Conservation (phyloP, 23 tunicate genomes). For the Trididemnum nubilum region DNA sequence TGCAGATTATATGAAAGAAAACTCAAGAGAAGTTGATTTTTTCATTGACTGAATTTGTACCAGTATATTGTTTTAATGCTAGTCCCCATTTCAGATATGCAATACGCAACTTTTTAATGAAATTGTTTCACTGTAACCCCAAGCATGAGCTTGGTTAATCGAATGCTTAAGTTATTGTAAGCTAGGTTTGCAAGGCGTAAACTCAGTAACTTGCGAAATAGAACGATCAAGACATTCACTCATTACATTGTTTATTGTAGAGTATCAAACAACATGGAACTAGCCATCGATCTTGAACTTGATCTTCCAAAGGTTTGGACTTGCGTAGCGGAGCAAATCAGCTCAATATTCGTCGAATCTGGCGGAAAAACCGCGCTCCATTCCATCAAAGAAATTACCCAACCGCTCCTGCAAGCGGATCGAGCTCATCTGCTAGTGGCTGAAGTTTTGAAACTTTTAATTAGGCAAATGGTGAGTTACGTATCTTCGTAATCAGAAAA, state of each 20-base stretch:
- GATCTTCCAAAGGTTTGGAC: slow-evolving; percentile 81
- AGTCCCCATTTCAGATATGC: no score
- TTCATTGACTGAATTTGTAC: no score
- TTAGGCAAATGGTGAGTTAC: slow-evolving; percentile 42
- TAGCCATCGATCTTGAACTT: slow-evolving; percentile 60
- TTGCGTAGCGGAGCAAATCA: slow-evolving; percentile 68
- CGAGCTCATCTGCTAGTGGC: slow-evolving; percentile 56
- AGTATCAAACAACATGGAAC: slow-evolving; percentile 28
- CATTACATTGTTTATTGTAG: slow-evolving; percentile 38
- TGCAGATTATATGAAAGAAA: no score
- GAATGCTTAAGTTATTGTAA: no score
- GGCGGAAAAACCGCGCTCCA: slow-evolving; percentile 24
- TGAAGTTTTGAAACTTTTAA: slow-evolving; percentile 45
- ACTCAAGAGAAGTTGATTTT: no score
- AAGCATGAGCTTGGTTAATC: no score
- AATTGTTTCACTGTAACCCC: no score
- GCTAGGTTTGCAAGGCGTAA: no score
- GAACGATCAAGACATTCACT: background rate
- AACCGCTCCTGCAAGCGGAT: slow-evolving; percentile 40
- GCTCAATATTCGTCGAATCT: slow-evolving; percentile 44
- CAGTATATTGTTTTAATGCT: no score
- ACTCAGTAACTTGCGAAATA: no score
- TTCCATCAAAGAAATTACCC: slow-evolving; percentile 16
- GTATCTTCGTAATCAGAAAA: no score
- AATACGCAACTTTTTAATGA: no score